Base-by-base conservation (phyloP, 2,113 vertebrate species). In the Odontophorus gujanensis region DNA sequence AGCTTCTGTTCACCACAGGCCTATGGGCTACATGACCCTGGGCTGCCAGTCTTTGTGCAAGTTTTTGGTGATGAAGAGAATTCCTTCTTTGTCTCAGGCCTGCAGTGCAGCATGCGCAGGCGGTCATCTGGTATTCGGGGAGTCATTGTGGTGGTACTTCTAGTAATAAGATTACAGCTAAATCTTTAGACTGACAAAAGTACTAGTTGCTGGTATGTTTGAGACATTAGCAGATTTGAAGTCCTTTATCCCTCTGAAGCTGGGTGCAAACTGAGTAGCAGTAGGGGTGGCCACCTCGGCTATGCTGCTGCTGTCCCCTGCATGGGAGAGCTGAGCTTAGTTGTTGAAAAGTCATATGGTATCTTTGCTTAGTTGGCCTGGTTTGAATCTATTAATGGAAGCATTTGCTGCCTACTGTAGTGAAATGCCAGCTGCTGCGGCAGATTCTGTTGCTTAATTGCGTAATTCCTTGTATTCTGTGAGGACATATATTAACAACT, bases 301-400 rank as follows among this genome's bases (percentile, higher is more conserved):
- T 34, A 34, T 3, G 0, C 7, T 55, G 36, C 58, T 0, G 0
- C 48, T 80, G 32, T 73, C 42, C 43, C 42, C 62, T 38, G 38
- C 25, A 4, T 1, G 42, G 61, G 19, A 78, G 59, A 20, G 13
- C 55, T 89, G 81, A 59, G 55, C 84, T 74, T 89, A 81, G 30
- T 22, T 65, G 32, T 87, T 89, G 79, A 72, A 92, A 77, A 87
- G 66, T 8, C 50, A 38, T 57, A 4, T 55, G 61, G 65, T 76
- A n/a, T 58, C 75, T 89, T 79, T 69, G 86, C 84, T 89, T 67
- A 17, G 93, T 92, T 93, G 84, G 75, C 71, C 42, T 0, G 51
- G 22, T 87, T 89, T 74, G 55, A 51, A 69, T 89, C 91, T 96
- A 87, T 93, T 96, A 87, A 94, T 91, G 94, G 95, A 77, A 96